Evolutionary conservation across 2,113 vertebrate species (phyloP).

Genomic region (Bujurquina vittata): DNA sequence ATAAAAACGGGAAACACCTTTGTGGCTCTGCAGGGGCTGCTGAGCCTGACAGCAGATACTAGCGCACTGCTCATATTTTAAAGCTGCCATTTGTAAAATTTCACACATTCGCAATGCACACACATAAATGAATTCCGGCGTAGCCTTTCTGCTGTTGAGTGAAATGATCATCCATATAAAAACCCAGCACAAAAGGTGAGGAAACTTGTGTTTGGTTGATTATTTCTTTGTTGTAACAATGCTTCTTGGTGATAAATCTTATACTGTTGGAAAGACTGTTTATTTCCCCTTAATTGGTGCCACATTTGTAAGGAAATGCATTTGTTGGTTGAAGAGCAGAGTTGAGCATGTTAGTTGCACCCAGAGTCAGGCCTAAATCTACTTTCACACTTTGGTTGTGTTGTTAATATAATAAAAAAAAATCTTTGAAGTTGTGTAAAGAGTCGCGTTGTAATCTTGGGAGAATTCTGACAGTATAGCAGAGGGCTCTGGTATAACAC

Average conservation of each 20-base stretch:
- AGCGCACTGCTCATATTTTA: background rate
- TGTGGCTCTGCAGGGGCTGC: background rate
- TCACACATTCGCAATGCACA: background rate
- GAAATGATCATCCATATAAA: too few relatives aligned
- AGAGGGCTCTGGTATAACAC: slow-evolving; percentile 19
- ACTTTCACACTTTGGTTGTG: slow-evolving; percentile 8
- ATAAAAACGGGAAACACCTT: background rate
- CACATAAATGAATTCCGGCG: background rate
- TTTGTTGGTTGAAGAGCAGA: too few relatives aligned
- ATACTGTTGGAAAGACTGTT: too few relatives aligned
- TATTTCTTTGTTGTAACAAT: too few relatives aligned
- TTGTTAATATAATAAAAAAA: background rate
- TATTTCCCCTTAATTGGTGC: too few relatives aligned
- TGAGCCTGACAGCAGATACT: background rate
- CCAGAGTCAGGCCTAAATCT: background rate
- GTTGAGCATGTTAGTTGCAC: too few relatives aligned
- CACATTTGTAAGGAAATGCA: too few relatives aligned
- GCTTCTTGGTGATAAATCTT: too few relatives aligned
- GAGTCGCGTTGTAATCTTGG: slow-evolving; percentile 32
- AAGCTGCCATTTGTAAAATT: background rate
- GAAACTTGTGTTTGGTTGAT: too few relatives aligned
- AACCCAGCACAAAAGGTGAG: too few relatives aligned
- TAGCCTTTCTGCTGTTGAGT: background rate
- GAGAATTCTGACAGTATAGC: background rate
- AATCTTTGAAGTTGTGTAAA: slow-evolving; percentile 1